Conservation (phyloP, 2,888 invertebrate species). For the Agonopterix alstromeriana region DNA sequence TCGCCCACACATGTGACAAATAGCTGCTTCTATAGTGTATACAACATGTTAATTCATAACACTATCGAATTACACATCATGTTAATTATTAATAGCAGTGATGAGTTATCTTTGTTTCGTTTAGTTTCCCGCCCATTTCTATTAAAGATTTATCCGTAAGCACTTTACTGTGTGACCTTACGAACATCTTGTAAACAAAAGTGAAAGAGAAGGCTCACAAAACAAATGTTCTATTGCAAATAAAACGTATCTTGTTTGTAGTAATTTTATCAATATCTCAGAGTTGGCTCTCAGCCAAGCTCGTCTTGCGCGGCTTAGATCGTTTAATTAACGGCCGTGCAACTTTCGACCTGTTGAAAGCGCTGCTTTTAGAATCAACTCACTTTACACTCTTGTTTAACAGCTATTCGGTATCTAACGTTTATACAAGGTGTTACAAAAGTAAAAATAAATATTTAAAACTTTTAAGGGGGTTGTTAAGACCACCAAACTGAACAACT, state of each 20-base stretch:
- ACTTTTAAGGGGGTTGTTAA: too few relatives aligned
- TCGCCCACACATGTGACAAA: conserved; percentile 44
- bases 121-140: too few relatives aligned
- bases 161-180: too few relatives aligned
- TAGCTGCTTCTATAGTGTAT: conserved; percentile 26
- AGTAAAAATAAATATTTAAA: too few relatives aligned
- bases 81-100: background rate
- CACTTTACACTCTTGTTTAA: conserved; percentile 49
- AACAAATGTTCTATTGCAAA: background rate
- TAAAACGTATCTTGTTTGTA: conserved; percentile 34
- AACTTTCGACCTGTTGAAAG: conserved; percentile 75
- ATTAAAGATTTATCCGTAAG: too few relatives aligned
- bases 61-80: conserved; percentile 3
- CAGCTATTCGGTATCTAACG: conserved; percentile 20
- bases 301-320: conserved; percentile 60
- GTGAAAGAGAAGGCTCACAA: too few relatives aligned
- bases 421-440: too few relatives aligned
- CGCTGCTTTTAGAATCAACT: conserved; percentile 55
- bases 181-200: too few relatives aligned
- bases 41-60: conserved; percentile 48
- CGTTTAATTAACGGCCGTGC: conserved; percentile 72
- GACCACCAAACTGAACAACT: too few relatives aligned
- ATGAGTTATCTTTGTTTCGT: too few relatives aligned
- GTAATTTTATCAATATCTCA: conserved; percentile 63
- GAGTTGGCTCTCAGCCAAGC: conserved; percentile 56